These are phyloP conservation scores for Drosophila arawakana DNA, from an alignment of 1,140 invertebrate genomes.

Conservation along the genomic window DNA sequence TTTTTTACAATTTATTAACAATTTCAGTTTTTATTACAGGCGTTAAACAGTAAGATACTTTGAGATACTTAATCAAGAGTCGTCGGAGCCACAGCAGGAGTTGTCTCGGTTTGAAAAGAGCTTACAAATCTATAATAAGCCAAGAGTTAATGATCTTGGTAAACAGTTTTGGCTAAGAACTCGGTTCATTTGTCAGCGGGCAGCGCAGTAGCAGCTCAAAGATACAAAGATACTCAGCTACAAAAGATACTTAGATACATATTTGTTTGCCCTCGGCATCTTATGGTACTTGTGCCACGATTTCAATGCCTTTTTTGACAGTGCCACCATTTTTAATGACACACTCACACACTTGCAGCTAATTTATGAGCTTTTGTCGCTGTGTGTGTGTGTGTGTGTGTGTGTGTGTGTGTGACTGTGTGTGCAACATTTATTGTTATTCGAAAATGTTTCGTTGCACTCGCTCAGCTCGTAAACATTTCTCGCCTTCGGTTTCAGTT, in stretches of 20 bases:
- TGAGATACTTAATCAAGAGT: constrained; percentile 1
- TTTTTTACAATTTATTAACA: constrained; percentile 8
- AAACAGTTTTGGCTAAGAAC: constrained; percentile 9
- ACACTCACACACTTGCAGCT: constrained; percentile 29
- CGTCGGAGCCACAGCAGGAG: constrained; percentile 2
- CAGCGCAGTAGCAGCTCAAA: constrained; percentile 8
- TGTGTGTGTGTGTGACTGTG: not conserved
- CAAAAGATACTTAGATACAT: constrained; percentile 35
- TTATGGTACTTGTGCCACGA: constrained; percentile 28
- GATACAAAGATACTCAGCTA: constrained; percentile 21
- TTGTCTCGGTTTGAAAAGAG: not conserved
- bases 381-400: constrained; percentile 19
- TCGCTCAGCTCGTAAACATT: constrained; percentile 45
- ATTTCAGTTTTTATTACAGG: not conserved
- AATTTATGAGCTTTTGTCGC: constrained; percentile 56
- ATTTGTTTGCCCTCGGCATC: constrained; percentile 24
- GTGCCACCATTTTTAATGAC: constrained; percentile 49
- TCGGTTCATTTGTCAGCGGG: constrained; percentile 32
- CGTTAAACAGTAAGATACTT: not conserved
- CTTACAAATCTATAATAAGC: constrained; percentile 18
- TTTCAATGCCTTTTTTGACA: constrained; percentile 24
- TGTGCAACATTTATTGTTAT: constrained; percentile 48
- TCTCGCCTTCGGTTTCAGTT: constrained; percentile 41
- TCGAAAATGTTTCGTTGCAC: constrained; percentile 47
- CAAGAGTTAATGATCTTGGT: constrained; percentile 12